These are phyloP conservation scores for Sebastes vulpes DNA, from an alignment of 2,797 vertebrate species.

Conservation along the genomic window DNA sequence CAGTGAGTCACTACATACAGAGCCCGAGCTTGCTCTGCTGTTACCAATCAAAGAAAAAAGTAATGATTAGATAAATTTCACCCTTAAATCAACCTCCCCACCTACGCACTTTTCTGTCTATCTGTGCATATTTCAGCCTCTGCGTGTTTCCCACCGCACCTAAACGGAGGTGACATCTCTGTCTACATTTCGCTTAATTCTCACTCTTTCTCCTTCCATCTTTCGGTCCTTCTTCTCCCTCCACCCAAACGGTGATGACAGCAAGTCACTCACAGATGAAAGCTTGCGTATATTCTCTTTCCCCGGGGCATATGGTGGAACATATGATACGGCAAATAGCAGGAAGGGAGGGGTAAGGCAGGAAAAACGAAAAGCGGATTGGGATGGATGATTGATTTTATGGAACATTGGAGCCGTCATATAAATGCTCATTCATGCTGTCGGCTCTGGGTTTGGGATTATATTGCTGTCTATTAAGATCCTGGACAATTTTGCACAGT, in stretches of 20 bases:
- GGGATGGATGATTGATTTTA: conserved; percentile 61
- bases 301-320: conserved; percentile 44
- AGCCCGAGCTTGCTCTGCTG: background rate
- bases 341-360: conserved; percentile 58
- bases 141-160: conserved; percentile 9
- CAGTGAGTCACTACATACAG: background rate
- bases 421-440: conserved; percentile 48
- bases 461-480: conserved; percentile 16
- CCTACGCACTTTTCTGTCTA: background rate
- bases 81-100: background rate
- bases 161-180: conserved; percentile 33
- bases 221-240: conserved; percentile 19
- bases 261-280: conserved; percentile 56
- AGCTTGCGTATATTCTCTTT: conserved; percentile 45
- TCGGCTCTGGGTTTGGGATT: conserved; percentile 35
- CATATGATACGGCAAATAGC: conserved; percentile 55
- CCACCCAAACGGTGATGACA: conserved; percentile 63
- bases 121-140: background rate
- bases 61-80: background rate
- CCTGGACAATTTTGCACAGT: conserved; percentile 1
- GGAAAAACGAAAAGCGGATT: conserved; percentile 48
- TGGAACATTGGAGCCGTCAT: conserved; percentile 38
- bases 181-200: background rate
- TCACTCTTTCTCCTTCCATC: conserved; percentile 6
- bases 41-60: background rate